phyloP scores from a whole-genome alignment of 2,113 vertebrate species.

The Tychaedon coryphoeus region DNA sequence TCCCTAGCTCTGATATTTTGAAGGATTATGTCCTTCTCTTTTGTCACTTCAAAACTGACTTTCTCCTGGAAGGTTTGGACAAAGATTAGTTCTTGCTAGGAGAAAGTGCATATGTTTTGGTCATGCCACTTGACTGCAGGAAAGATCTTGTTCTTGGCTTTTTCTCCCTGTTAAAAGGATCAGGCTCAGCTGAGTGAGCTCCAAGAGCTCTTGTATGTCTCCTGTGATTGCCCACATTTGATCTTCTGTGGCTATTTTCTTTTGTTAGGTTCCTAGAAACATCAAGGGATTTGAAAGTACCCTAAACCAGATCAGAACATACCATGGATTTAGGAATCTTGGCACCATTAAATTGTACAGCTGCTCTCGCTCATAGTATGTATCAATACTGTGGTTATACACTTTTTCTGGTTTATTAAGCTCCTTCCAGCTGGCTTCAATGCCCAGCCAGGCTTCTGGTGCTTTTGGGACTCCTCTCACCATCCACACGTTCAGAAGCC shows the following conservation, averaged over 20 bases:
- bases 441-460: neutral
- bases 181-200: neutral
- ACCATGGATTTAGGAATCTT: neutral
- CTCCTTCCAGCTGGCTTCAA: neutral
- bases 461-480: neutral
- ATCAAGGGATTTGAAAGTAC: neutral
- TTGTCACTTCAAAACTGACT: neutral
- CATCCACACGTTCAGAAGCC: neutral
- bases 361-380: neutral
- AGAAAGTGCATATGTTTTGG: neutral
- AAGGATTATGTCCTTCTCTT: conserved; percentile 4
- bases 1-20: neutral
- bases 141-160: conserved; percentile 7
- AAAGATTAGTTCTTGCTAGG: neutral
- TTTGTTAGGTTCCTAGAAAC: neutral
- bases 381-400: neutral
- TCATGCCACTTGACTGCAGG: neutral
- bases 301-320: neutral
- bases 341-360: neutral
- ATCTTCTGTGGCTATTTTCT: neutral
- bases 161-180: neutral
- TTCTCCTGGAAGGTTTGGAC: conserved; percentile 8
- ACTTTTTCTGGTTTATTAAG: neutral
- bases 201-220: neutral
- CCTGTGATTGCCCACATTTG: neutral